Conservation (phyloP, 2,888 invertebrate genomes). For the Gymnocheta viridis region DNA sequence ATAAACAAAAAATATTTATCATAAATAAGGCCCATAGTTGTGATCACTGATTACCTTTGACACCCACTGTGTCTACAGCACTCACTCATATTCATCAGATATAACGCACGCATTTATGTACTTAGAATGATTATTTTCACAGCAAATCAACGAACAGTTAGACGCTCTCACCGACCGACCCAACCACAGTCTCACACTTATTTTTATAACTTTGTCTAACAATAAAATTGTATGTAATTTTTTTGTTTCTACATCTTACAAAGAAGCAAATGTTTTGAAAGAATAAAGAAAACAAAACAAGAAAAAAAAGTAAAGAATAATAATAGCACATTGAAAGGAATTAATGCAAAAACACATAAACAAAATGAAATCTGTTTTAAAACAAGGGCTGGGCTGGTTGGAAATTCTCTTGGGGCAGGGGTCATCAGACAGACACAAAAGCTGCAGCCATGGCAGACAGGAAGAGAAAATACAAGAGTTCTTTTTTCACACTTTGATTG, state of each 20-base stretch:
- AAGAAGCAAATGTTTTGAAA: constrained; percentile 2
- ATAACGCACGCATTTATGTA: background rate
- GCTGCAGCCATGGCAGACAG: constrained; percentile 2
- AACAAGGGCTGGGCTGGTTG: background rate
- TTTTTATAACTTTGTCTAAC: constrained; percentile 11
- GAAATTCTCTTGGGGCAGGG: background rate
- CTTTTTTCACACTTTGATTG: constrained; percentile 18
- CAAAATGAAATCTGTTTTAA: background rate
- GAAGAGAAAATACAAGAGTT: constrained; percentile 31
- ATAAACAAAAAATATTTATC: no score
- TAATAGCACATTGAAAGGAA: constrained; percentile 6
- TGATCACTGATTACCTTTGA: no score
- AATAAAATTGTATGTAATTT: constrained; percentile 16
- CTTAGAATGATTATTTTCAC: constrained; percentile 4
- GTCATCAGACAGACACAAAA: background rate
- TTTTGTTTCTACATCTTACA: background rate
- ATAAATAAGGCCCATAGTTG: no score
- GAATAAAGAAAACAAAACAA: no score
- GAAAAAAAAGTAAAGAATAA: no score
- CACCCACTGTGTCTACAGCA: constrained; percentile 9
- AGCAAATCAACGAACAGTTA: constrained; percentile 18
- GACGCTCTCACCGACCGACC: background rate
- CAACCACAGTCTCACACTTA: background rate
- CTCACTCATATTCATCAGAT: background rate
- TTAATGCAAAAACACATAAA: constrained; percentile 34